Evolutionary conservation across 2,797 vertebrate species (phyloP).

Genomic region (Coregonus suidteri): DNA sequence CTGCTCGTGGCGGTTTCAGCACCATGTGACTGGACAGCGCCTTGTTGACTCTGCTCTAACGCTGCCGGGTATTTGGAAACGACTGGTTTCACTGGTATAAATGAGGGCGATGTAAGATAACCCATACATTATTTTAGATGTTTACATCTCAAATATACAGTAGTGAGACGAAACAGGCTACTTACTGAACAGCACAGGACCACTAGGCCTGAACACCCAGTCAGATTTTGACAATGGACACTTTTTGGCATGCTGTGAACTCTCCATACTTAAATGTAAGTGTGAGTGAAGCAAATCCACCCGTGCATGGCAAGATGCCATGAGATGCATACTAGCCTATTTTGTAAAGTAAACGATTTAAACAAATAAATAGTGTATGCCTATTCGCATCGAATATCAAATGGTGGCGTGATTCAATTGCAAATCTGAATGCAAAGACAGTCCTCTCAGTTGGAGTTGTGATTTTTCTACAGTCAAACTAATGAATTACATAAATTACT

Average conservation of each 20-base stretch:
- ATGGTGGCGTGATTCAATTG: neutral
- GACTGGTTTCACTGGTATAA: neutral
- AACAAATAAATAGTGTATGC: neutral
- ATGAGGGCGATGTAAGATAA: neutral
- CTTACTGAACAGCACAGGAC: neutral
- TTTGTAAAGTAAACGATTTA: neutral
- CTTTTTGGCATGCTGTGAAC: neutral
- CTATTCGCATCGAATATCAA: neutral
- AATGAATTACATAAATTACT: constrained; percentile 10
- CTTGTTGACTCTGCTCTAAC: neutral
- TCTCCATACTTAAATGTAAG: neutral
- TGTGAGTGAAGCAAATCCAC: too few species aligned
- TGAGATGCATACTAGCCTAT: neutral
- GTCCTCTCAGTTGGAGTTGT: neutral
- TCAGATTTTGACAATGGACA: neutral
- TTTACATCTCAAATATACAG: neutral
- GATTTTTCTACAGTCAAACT: neutral
- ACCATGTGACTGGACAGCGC: constrained; percentile 14
- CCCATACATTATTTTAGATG: neutral
- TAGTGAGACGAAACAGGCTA: too few species aligned
- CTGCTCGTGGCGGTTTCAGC: constrained; percentile 8
- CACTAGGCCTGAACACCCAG: neutral
- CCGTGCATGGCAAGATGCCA: neutral
- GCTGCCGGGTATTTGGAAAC: neutral
- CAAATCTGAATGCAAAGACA: neutral